phyloP scores from a whole-genome alignment of 2,797 vertebrate species.

The Microtus californicus region DNA sequence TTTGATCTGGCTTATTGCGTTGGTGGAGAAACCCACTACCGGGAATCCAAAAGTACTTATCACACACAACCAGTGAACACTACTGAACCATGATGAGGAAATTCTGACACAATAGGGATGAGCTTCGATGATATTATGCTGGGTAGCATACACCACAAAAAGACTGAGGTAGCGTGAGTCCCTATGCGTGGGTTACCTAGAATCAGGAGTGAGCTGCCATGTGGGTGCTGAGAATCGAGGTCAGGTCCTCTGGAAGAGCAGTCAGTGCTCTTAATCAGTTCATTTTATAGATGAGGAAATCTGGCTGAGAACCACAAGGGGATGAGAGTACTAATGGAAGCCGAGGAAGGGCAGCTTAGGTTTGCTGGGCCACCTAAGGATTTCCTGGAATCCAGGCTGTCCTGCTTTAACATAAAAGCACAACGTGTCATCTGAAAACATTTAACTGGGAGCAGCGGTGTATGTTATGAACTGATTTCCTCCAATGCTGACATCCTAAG shows the following conservation, averaged over 20 bases:
- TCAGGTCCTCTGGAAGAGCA: neutral
- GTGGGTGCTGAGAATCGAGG: neutral
- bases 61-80: neutral
- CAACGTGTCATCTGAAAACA: neutral
- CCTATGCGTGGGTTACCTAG: neutral
- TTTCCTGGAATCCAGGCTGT: neutral
- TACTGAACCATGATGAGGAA: neutral
- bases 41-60: too few species aligned
- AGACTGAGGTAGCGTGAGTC: neutral
- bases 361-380: neutral
- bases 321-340: neutral
- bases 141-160: neutral
- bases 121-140: too few species aligned
- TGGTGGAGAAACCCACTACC: too few species aligned
- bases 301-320: neutral
- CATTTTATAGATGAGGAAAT: conserved; percentile 15
- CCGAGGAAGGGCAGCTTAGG: neutral
- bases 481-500: neutral
- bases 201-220: neutral
- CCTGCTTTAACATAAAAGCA: neutral
- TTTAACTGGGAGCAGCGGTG: neutral
- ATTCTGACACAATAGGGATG: neutral
- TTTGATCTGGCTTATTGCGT: too few species aligned
- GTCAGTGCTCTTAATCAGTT: neutral
- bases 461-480: neutral